Conservation (phyloP, 2,113 vertebrate genomes). For the Prunella fulvescens region DNA sequence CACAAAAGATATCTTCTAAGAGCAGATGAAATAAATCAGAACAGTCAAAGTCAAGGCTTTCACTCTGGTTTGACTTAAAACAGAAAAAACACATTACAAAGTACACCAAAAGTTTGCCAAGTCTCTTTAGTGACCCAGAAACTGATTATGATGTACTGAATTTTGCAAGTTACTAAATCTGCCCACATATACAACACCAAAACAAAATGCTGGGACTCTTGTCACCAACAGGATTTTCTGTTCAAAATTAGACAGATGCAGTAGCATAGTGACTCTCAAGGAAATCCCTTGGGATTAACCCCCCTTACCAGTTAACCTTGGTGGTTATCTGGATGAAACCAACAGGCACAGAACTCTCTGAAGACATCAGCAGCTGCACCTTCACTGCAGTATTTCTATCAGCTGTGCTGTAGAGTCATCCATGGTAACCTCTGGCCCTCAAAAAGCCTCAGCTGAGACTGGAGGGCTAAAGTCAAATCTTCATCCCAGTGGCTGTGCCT, state of each 20-base stretch:
- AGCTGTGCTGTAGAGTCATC: fast-evolving
- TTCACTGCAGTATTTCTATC: neutral
- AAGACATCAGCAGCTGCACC: neutral
- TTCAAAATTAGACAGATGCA: neutral
- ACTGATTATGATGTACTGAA: slow-evolving; percentile 30
- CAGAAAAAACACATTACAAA: neutral
- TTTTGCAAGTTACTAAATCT: slow-evolving; percentile 20
- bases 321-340: neutral
- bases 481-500: neutral
- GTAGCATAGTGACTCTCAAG: neutral
- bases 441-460: neutral
- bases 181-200: neutral
- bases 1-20: slow-evolving; percentile 9
- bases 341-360: neutral
- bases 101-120: neutral
- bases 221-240: neutral
- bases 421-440: neutral
- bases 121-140: slow-evolving; percentile 29
- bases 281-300: neutral
- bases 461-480: neutral
- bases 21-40: neutral
- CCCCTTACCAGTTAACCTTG: neutral
- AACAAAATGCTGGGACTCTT: neutral
- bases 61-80: neutral
- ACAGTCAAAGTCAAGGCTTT: neutral